These are phyloP conservation scores for Meteorus cinctellus DNA, from an alignment of 2,888 invertebrate genomes.

Conservation along the genomic window DNA sequence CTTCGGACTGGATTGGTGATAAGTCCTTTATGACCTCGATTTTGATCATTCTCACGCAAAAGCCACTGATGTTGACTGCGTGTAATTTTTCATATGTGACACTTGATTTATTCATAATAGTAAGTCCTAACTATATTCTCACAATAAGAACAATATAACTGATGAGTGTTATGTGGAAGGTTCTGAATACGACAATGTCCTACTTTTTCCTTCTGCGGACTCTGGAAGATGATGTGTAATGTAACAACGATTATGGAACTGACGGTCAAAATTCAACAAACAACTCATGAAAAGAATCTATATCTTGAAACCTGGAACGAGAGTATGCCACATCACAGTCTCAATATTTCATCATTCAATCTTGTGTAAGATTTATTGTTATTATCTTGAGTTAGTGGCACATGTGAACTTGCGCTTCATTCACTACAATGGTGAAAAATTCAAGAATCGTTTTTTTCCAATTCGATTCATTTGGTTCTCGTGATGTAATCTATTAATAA, in stretches of 20 bases:
- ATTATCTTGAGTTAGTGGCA: no score
- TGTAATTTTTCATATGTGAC: slow-evolving; percentile 37
- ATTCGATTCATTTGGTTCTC: no score
- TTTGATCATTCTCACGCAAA: slow-evolving; percentile 36
- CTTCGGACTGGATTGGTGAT: slow-evolving; percentile 24
- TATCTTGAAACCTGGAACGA: no score
- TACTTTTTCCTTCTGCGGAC: slow-evolving; percentile 50
- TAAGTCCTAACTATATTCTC: not conserved
- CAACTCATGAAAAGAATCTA: not conserved
- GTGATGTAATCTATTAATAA: no score
- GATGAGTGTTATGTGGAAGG: slow-evolving; percentile 28
- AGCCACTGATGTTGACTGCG: slow-evolving; percentile 36
- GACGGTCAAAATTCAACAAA: not conserved
- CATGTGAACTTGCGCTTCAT: no score
- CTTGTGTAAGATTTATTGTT: no score
- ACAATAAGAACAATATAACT: not conserved
- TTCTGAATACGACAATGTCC: slow-evolving; percentile 50
- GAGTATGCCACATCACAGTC: no score
- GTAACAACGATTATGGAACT: not conserved
- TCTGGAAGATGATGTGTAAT: not conserved
- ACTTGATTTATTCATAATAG: slow-evolving; percentile 30
- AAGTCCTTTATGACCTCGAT: slow-evolving; percentile 33
- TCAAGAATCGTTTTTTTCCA: no score
- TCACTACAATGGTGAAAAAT: no score
- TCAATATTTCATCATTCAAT: no score